phyloP scores from a whole-genome alignment of 2,113 vertebrate genomes.

The Oreochromis aureus region DNA sequence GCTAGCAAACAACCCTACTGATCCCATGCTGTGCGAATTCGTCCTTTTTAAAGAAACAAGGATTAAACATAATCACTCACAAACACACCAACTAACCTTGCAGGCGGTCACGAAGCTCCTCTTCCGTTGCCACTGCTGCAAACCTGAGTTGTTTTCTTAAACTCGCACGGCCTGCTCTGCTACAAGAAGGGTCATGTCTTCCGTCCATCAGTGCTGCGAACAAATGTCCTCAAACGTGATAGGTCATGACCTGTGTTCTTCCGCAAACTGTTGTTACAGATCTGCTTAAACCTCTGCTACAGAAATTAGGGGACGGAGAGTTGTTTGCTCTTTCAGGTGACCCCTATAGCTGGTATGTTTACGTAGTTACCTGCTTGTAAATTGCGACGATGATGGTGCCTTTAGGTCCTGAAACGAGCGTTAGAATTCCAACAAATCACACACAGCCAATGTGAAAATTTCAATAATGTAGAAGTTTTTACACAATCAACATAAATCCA shows the following conservation, averaged over 20 bases:
- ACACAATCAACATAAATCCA: neutral
- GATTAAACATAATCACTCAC: neutral
- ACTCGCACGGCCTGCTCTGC: neutral
- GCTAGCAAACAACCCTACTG: neutral
- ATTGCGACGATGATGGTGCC: neutral
- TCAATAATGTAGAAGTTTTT: neutral
- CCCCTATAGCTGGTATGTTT: neutral
- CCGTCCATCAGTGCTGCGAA: conserved; percentile 28
- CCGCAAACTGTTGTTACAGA: no score
- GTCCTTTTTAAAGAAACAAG: neutral
- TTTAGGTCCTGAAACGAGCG: neutral
- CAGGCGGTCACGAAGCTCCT: neutral
- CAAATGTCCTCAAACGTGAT: conserved; percentile 22
- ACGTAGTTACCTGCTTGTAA: neutral
- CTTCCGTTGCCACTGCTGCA: neutral
- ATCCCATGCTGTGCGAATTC: neutral
- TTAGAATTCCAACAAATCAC: neutral
- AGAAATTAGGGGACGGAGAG: neutral
- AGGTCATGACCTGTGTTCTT: neutral
- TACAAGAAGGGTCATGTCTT: neutral
- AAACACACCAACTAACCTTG: neutral
- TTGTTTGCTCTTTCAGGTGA: neutral
- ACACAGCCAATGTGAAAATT: neutral
- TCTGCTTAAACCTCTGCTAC: neutral
- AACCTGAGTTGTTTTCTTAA: neutral